These are phyloP conservation scores for Lacanobia wlatinum DNA, from an alignment of 2,888 invertebrate genomes.

Conservation along the genomic window DNA sequence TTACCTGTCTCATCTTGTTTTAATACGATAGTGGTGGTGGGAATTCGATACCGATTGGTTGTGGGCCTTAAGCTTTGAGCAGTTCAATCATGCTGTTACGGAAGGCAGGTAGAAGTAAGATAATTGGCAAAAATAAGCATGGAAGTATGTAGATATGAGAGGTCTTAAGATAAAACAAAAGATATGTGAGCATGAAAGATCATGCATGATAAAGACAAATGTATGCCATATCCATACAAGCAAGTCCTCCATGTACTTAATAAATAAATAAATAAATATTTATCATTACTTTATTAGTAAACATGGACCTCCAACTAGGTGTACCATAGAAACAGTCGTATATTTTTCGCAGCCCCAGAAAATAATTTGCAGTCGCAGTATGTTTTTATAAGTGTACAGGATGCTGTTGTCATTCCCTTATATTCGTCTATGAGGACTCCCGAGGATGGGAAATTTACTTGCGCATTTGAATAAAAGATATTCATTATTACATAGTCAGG, in stretches of 20 bases:
- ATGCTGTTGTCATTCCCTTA: not conserved
- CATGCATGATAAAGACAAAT: conserved; percentile 33
- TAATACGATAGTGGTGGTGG: conserved; percentile 70
- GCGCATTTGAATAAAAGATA: not conserved
- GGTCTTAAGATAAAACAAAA: conserved; percentile 5
- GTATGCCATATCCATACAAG: conserved; percentile 29
- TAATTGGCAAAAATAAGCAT: conserved; percentile 36
- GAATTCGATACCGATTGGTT: conserved; percentile 64
- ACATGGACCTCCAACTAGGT: not conserved
- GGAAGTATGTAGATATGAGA: conserved; percentile 17
- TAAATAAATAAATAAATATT: too few relatives aligned
- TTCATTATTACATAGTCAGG: not conserved
- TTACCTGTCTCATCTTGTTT: conserved; percentile 82
- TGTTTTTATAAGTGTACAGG: not conserved
- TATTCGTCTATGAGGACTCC: not conserved
- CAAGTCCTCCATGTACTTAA: too few relatives aligned
- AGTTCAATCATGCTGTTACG: conserved; percentile 9
- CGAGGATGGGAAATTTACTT: not conserved
- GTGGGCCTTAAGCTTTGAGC: conserved; percentile 57
- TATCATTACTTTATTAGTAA: not conserved
- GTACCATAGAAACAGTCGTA: not conserved
- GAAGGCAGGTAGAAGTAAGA: conserved; percentile 7
- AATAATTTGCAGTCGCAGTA: not conserved
- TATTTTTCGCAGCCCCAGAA: not conserved
- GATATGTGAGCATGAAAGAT: conserved; percentile 23